phyloP scores from a whole-genome alignment of 2,888 invertebrate species.

The Lacanobia oleracea region DNA sequence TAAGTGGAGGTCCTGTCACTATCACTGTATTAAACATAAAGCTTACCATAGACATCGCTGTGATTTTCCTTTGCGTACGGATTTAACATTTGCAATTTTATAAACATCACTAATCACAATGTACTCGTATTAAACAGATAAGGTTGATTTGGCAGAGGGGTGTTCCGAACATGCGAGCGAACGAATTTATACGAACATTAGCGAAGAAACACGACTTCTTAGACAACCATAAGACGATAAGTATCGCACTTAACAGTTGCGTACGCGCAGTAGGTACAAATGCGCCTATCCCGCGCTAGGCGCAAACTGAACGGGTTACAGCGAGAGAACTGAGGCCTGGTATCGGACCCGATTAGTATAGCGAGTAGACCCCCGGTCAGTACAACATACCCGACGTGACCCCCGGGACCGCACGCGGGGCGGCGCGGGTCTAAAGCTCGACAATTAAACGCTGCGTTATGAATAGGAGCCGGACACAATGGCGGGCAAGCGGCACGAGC shows the following conservation, averaged over 20 bases:
- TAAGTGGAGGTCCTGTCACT: conserved; percentile 11
- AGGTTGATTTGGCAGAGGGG: conserved; percentile 4
- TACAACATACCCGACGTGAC: conserved; percentile 63
- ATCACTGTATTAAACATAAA: conserved; percentile 41
- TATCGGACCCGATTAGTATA: conserved; percentile 68
- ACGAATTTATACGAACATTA: not conserved
- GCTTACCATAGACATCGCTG: conserved; percentile 52
- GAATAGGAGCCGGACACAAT: conserved; percentile 55
- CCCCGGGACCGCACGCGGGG: conserved; percentile 59
- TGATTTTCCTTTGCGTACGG: conserved; percentile 31
- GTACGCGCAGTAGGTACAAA: conserved; percentile 65
- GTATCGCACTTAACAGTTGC: conserved; percentile 60
- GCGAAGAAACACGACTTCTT: conserved; percentile 40
- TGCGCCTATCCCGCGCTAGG: conserved; percentile 61
- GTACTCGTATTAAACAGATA: conserved; percentile 18
- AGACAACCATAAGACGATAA: conserved; percentile 22
- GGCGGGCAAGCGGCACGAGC: conserved; percentile 39
- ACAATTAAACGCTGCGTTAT: conserved; percentile 40
- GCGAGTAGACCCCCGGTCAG: conserved; percentile 43
- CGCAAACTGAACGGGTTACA: conserved; percentile 50
- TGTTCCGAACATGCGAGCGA: not conserved
- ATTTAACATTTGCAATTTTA: conserved; percentile 31
- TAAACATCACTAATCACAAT: conserved; percentile 65
- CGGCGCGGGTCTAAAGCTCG: conserved; percentile 56
- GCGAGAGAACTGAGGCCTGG: conserved; percentile 53